Evolutionary conservation across 1,140 invertebrate species (phyloP).

Genomic region (Drosophila setifemur): DNA sequence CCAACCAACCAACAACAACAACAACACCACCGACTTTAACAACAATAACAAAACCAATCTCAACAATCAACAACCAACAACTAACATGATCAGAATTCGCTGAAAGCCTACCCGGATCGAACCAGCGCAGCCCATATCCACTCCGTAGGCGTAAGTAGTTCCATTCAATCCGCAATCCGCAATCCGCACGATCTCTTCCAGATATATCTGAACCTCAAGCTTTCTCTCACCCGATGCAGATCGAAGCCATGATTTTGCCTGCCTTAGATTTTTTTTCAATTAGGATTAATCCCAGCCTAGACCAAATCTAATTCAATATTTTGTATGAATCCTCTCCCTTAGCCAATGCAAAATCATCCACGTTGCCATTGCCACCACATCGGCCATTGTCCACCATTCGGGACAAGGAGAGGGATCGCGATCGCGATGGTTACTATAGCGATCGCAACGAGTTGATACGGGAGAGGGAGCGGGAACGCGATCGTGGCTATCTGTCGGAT

Average conservation of each 20-base stretch:
- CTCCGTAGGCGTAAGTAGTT: slow-evolving; percentile 90
- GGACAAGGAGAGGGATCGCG: slow-evolving; percentile 83
- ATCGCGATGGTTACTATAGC: slow-evolving; percentile 91
- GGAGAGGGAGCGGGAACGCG: slow-evolving; percentile 86
- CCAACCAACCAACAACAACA: slow-evolving; percentile 29
- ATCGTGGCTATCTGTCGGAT: slow-evolving; percentile 92
- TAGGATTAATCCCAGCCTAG: not conserved
- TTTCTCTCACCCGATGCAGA: slow-evolving; percentile 14
- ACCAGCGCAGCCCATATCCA: slow-evolving; percentile 91
- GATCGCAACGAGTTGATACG: slow-evolving; percentile 92
- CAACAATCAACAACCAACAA: slow-evolving; percentile 26
- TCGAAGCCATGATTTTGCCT: slow-evolving; percentile 19
- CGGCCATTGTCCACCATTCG: slow-evolving; percentile 81
- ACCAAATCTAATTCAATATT: not conserved
- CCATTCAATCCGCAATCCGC: slow-evolving; percentile 56
- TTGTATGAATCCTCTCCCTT: not conserved
- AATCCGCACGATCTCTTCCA: slow-evolving; percentile 51
- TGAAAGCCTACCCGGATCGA: slow-evolving; percentile 91
- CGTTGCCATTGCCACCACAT: slow-evolving; percentile 88
- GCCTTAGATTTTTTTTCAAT: slow-evolving; percentile 23
- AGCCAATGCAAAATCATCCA: slow-evolving; percentile 88
- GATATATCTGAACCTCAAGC: slow-evolving; percentile 35
- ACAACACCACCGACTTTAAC: slow-evolving; percentile 33
- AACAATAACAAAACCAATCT: slow-evolving; percentile 21
- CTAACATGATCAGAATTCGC: slow-evolving; percentile 87